Base-by-base conservation (phyloP, 2,797 vertebrate species). In the Menidia menidia region DNA sequence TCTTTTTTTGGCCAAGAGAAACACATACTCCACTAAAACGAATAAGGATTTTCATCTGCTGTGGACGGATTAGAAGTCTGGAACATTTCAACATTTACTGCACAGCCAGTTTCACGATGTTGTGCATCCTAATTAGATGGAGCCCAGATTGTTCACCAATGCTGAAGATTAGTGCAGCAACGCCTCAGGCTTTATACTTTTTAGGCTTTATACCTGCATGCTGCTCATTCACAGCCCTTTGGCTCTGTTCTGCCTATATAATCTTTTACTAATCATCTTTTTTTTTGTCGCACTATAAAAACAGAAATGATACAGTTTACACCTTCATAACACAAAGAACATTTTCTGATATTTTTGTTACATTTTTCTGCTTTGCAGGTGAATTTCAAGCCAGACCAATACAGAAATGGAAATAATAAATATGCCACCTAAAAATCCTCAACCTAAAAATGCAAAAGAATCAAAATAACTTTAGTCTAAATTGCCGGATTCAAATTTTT, bases 11-110 rank as follows among this genome's bases (percentile, higher is more conserved):
- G 78, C 60, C 86, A 81, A 90, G 4, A 66, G 6, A 70, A 33
- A 86, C 83, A 80, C 73, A 81, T 68, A 82, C 68, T 43, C 33
- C 68, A 56, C 60, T 67, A 85, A 81, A 86, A 78, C 56, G 88
- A 90, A 87, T 81, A 81, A 80, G 64, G 54, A 83, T 85, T 84
- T 82, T 83, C 69, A 84, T 75, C 12, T 4, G 4, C 65, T 0
- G n/a, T 32, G 57, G 44, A 19, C 71, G 62, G 77, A 80, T 74
- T 79, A 60, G 64, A 58, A 1, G 60, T 70, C 43, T 64, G 78
- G 16, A 65, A 2, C 60, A 0, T 62, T 63, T 69, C 53, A 31
- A 58, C 39, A 4, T 2, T 50, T 9, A 15, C 16, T 47, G 68
- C 55, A 14, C 11, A 18, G 64, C n/a, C 64, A 60, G 61, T 5